These are phyloP conservation scores for Diadophis punctatus DNA, from an alignment of 2,113 vertebrate species.

Conservation along the genomic window DNA sequence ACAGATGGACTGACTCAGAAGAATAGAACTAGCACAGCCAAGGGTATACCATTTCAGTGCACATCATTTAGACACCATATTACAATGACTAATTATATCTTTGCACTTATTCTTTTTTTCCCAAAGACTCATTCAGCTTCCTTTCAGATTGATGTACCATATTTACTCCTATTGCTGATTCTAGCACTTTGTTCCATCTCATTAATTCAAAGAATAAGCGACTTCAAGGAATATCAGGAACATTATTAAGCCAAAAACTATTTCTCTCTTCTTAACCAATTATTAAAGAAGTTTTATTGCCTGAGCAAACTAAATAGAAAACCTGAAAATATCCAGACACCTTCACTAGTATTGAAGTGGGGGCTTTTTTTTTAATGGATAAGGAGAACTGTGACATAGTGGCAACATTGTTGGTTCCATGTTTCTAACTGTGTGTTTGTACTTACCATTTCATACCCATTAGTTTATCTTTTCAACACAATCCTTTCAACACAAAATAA, in stretches of 20 bases:
- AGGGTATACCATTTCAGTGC: background rate
- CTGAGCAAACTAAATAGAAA: slow-evolving; percentile 40
- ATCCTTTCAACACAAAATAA: background rate
- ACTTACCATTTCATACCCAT: background rate
- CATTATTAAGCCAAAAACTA: slow-evolving; percentile 51
- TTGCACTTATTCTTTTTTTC: slow-evolving; percentile 5
- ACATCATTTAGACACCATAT: background rate
- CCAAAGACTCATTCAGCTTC: slow-evolving; percentile 46
- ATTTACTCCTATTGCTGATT: slow-evolving; percentile 59
- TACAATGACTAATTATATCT: slow-evolving; percentile 3
- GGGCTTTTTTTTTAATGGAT: background rate
- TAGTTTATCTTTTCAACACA: background rate
- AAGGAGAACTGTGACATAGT: background rate
- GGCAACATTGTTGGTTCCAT: background rate
- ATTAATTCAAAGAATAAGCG: slow-evolving; percentile 55
- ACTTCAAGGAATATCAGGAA: slow-evolving; percentile 45
- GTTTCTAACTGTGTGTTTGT: background rate
- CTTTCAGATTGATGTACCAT: slow-evolving; percentile 51
- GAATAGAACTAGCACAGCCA: background rate
- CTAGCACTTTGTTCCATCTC: slow-evolving; percentile 40
- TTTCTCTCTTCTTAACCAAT: slow-evolving; percentile 49
- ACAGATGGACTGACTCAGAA: background rate
- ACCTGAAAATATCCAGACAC: slow-evolving; percentile 2
- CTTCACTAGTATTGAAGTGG: background rate
- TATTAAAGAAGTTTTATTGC: slow-evolving; percentile 39